Conservation (phyloP, 2,113 vertebrate species). For the Malurus melanocephalus region DNA sequence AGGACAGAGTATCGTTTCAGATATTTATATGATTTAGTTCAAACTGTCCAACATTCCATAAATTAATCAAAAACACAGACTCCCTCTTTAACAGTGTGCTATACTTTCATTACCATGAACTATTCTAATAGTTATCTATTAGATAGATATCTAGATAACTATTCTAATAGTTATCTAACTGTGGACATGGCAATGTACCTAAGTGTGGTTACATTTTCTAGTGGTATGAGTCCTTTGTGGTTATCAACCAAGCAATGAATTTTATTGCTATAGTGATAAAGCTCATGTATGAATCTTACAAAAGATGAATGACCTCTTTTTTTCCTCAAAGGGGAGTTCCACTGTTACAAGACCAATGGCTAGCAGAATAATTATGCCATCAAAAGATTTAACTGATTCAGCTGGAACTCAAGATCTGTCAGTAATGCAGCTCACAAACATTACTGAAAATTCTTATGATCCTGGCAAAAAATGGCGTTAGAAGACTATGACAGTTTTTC, state of each 20-base stretch:
- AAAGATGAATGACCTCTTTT: not conserved
- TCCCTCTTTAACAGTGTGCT: not conserved
- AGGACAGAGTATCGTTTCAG: not conserved
- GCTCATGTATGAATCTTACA: not conserved
- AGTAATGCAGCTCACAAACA: not conserved
- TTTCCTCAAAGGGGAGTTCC: not conserved
- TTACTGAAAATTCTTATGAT: not conserved
- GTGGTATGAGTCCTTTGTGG: not conserved
- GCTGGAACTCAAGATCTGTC: not conserved
- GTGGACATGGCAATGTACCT: not conserved
- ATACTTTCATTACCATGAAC: not conserved
- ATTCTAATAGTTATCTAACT: not conserved
- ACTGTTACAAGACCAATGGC: not conserved
- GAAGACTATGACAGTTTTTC: not conserved
- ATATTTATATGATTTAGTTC: not conserved
- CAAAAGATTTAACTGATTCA: not conserved
- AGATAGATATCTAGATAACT: not conserved
- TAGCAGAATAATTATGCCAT: not conserved
- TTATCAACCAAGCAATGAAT: not conserved
- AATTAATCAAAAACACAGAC: not conserved
- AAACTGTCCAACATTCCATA: not conserved
- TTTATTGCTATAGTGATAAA: not conserved
- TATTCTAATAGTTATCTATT: not conserved
- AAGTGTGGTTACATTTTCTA: not conserved
- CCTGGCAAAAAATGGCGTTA: not conserved